Percentiles rank a stretch among this genome's conserved stretches.
These are phyloP conservation scores for Rattus norvegicus DNA, from an alignment of 2,113 vertebrate species.

Conservation along the genomic window GRCr8 NC_086036.1:57195501-57196000, in stretches of 20 bases:
- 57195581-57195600: neutral
- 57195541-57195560: neutral
- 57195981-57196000: too few species aligned
- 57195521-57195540: neutral
- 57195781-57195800: neutral
- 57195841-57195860: neutral
- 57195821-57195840: neutral
- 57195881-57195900: neutral
- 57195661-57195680: neutral
- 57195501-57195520: slow-evolving; percentile 17
- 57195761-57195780: neutral
- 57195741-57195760: neutral
- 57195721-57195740: too few species aligned
- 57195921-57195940: neutral
- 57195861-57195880: neutral
- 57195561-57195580: neutral
- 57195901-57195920: neutral
- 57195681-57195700: neutral
- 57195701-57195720: neutral
- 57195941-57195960: neutral
- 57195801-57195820: neutral
- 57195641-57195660: neutral
- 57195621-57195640: neutral
- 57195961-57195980: too few species aligned
- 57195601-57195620: neutral